A percentile compares a stretch with the other conserved stretches of the same genome.
phyloP scores from a whole-genome alignment of 2,888 invertebrate genomes.

The Laothoe populi region DNA sequence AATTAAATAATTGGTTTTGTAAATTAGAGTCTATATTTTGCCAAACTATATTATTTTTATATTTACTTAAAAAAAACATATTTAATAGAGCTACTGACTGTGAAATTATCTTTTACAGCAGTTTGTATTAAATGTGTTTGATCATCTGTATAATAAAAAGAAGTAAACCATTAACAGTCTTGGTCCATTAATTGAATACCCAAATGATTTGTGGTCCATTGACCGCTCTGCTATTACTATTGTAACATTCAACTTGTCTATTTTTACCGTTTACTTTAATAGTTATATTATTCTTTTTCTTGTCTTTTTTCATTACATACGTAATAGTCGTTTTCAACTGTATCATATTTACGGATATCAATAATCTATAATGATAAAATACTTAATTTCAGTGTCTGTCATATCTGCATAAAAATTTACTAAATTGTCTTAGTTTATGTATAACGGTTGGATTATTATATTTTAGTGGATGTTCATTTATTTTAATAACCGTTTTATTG shows the following conservation, averaged over 20 bases:
- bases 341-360: too few species aligned
- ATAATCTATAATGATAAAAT: too few species aligned
- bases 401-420: not conserved
- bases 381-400: too few species aligned
- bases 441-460: not conserved
- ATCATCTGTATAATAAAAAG: constrained; percentile 37
- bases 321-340: too few species aligned
- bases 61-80: too few species aligned
- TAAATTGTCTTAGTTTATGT: not conserved
- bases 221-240: constrained; percentile 38
- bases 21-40: too few species aligned
- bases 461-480: not conserved
- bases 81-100: too few species aligned
- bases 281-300: not conserved
- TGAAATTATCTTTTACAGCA: not conserved
- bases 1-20: too few species aligned
- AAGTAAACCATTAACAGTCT: constrained; percentile 41
- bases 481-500: not conserved
- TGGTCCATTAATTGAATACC: constrained; percentile 58
- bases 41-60: too few species aligned
- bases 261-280: constrained; percentile 26
- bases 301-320: constrained; percentile 11
- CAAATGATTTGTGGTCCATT: constrained; percentile 39
- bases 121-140: not conserved
- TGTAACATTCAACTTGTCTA: constrained; percentile 40